phyloP scores from a whole-genome alignment of 64 coral and sea anemone species.

The Dendrophyllia cribrosa region DNA sequence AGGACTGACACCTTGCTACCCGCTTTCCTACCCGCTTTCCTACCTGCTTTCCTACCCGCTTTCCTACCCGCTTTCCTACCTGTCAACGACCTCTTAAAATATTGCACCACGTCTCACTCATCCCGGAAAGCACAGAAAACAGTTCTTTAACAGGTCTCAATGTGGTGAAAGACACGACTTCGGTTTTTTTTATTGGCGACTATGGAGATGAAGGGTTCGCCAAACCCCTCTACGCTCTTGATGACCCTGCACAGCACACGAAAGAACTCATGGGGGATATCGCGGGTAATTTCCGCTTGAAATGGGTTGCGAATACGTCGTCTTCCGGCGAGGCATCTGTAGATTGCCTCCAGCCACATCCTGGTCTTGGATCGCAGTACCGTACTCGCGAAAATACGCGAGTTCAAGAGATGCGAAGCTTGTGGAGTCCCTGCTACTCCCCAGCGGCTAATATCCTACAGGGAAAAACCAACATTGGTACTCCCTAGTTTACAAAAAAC shows the following conservation, averaged over 20 bases:
- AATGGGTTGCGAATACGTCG: not conserved
- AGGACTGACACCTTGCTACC: constrained; percentile 46
- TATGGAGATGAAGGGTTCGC: not conserved
- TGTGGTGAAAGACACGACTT: constrained; percentile 10
- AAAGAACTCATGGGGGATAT: constrained; percentile 23
- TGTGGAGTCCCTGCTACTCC: not conserved
- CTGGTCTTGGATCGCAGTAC: not conserved
- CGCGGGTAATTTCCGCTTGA: not conserved
- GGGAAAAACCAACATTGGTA: not conserved
- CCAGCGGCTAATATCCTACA: not conserved
- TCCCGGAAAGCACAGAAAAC: constrained; percentile 1
- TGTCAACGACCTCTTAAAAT: not conserved
- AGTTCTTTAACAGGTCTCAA: constrained; percentile 26
- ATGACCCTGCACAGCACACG: not conserved
- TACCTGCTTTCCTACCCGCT: too few relatives aligned
- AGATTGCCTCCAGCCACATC: constrained; percentile 26
- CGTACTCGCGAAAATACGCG: not conserved
- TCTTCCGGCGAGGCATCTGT: not conserved
- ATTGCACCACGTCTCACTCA: not conserved
- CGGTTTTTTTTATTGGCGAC: not conserved
- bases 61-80: too few relatives aligned
- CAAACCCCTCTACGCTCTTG: constrained; percentile 3
- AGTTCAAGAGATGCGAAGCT: not conserved
- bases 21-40: too few relatives aligned
- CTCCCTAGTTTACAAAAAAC: not conserved